phyloP scores from a whole-genome alignment of 2,888 invertebrate species.

The Drosophila ustulata region DNA sequence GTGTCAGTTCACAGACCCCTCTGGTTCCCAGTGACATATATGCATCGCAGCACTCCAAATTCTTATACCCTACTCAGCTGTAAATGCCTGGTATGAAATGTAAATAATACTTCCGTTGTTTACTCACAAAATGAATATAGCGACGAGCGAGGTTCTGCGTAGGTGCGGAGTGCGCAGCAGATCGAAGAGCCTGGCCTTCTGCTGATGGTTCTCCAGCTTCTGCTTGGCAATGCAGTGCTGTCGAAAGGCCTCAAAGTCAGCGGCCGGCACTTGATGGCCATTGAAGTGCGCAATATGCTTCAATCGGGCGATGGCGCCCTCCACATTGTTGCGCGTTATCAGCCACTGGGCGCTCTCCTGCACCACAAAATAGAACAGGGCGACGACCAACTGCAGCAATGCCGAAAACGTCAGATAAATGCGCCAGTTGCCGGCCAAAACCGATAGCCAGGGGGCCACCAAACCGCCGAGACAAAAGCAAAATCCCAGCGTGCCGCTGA shows the following conservation, averaged over 20 bases:
- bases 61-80: too few species aligned
- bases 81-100: too few species aligned
- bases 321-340: slow-evolving; percentile 86
- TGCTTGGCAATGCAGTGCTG: slow-evolving; percentile 70
- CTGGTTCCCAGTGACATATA: too few species aligned
- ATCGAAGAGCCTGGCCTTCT: slow-evolving; percentile 81
- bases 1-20: too few species aligned
- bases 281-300: slow-evolving; percentile 86
- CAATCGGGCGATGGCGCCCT: slow-evolving; percentile 86
- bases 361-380: slow-evolving; percentile 85
- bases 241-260: slow-evolving; percentile 77
- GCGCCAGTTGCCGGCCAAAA: slow-evolving; percentile 85
- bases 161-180: slow-evolving; percentile 86
- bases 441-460: slow-evolving; percentile 85
- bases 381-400: slow-evolving; percentile 85
- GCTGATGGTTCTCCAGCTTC: slow-evolving; percentile 43
- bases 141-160: slow-evolving; percentile 85
- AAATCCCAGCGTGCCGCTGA: slow-evolving; percentile 86
- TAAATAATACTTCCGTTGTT: not conserved
- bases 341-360: slow-evolving; percentile 88
- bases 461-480: slow-evolving; percentile 87
- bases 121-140: slow-evolving; percentile 87
- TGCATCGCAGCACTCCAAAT: too few species aligned
- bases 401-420: slow-evolving; percentile 85
- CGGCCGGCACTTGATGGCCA: slow-evolving; percentile 82